Conservation (phyloP, 2,888 invertebrate genomes). For the Cosmopolites sordidus region DNA sequence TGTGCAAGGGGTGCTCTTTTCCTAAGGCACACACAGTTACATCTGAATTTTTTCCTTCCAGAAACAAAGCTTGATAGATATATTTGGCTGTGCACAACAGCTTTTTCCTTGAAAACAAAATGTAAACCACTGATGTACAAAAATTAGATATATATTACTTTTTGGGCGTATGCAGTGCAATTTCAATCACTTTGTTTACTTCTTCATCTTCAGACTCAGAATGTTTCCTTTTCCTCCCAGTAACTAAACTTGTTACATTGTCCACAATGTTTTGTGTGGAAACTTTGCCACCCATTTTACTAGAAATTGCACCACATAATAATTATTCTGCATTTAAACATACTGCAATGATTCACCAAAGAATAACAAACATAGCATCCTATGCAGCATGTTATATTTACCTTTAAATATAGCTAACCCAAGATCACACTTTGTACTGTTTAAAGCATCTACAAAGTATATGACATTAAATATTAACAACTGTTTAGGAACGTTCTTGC, state of each 20-base stretch:
- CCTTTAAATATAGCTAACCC: background rate
- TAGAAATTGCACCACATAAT: too few species aligned
- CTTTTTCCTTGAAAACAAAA: slow-evolving; percentile 54
- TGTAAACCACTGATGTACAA: background rate
- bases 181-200: slow-evolving; percentile 53
- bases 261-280: slow-evolving; percentile 45
- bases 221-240: slow-evolving; percentile 54
- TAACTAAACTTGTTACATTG: slow-evolving; percentile 49
- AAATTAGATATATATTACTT: slow-evolving; percentile 47
- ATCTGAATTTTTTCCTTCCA: slow-evolving; percentile 72
- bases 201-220: slow-evolving; percentile 53
- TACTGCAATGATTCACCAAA: background rate
- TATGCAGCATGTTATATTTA: background rate
- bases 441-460: background rate
- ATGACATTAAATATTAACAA: background rate
- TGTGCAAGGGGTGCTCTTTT: slow-evolving; percentile 70
- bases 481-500: background rate
- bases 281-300: slow-evolving; percentile 50
- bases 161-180: slow-evolving; percentile 60
- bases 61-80: slow-evolving; percentile 71
- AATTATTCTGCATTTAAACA: too few species aligned
- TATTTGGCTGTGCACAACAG: slow-evolving; percentile 70
- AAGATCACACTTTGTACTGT: too few species aligned
- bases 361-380: background rate
- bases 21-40: slow-evolving; percentile 67